Evolutionary conservation across 2,797 vertebrate genomes (phyloP).

Genomic region (Mycteria americana): DNA sequence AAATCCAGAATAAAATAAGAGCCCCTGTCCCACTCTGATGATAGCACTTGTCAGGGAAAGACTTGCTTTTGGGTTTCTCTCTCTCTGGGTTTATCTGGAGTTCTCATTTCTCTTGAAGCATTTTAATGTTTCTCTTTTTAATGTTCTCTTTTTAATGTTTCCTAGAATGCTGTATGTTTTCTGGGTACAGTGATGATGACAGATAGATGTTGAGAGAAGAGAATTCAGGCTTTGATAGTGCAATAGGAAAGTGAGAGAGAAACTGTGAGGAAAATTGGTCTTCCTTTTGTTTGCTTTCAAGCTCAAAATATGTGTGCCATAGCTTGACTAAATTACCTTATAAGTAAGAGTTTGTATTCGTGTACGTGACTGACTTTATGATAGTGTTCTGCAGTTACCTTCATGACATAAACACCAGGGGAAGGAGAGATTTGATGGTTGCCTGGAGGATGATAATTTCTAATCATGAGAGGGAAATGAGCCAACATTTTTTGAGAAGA

Average conservation of each 20-base stretch:
- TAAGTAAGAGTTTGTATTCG: not conserved
- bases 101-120: not conserved
- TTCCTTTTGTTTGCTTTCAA: not conserved
- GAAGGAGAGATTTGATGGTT: not conserved
- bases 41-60: not conserved
- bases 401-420: not conserved
- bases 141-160: not conserved
- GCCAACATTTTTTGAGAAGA: not conserved
- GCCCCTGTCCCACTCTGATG: not conserved
- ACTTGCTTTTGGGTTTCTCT: not conserved
- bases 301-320: not conserved
- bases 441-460: not conserved
- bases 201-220: not conserved
- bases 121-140: not conserved
- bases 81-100: not conserved
- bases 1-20: not conserved
- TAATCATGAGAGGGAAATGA: not conserved
- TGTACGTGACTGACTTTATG: not conserved
- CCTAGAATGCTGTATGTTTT: not conserved
- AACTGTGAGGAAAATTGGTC: not conserved
- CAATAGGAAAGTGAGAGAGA: not conserved
- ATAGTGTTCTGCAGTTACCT: not conserved
- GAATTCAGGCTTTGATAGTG: not conserved
- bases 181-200: not conserved
- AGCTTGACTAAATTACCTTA: not conserved